These are phyloP conservation scores for Hirtodrosophila confusa DNA, from an alignment of 2,888 invertebrate genomes.

Conservation along the genomic window DNA sequence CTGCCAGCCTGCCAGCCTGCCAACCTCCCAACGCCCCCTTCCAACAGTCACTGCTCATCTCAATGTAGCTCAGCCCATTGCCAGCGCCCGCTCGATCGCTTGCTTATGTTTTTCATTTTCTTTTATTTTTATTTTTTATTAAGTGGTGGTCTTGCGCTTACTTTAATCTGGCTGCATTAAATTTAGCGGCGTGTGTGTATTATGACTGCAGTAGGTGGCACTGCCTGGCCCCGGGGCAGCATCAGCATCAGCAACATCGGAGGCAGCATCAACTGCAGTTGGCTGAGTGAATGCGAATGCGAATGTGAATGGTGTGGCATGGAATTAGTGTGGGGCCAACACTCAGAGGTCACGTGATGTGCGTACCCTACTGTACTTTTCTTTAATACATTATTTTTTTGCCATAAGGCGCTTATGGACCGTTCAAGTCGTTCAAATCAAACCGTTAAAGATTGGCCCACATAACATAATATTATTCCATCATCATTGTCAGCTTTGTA, in stretches of 20 bases:
- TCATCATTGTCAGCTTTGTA: conserved; percentile 20
- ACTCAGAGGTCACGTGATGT: conserved; percentile 61
- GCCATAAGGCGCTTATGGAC: conserved; percentile 52
- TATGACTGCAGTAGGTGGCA: conserved; percentile 78
- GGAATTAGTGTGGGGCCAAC: conserved; percentile 55
- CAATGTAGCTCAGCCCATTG: conserved; percentile 25
- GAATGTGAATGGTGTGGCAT: conserved; percentile 30
- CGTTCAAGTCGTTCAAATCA: conserved; percentile 29
- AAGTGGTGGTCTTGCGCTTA: conserved; percentile 76
- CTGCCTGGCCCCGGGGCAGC: conserved; percentile 63
- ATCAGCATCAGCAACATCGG: conserved; percentile 32
- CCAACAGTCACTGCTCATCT: conserved; percentile 45
- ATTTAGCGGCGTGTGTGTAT: conserved; percentile 68
- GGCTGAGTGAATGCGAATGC: conserved; percentile 36
- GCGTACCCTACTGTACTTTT: conserved; percentile 57
- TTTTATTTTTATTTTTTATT: conserved; percentile 48
- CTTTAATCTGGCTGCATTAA: conserved; percentile 78
- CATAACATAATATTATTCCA: conserved; percentile 26
- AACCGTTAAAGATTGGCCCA: conserved; percentile 48
- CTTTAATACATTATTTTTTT: conserved; percentile 6
- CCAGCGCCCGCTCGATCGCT: conserved; percentile 30
- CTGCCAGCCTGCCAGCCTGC: too few species aligned
- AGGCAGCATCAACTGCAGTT: conserved; percentile 24
- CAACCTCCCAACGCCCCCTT: conserved; percentile 5
- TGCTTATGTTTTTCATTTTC: conserved; percentile 41